Evolutionary conservation across 2,797 vertebrate species (phyloP), one percentile per base, ranked within the genome.

Genomic region (Brachyrhaphis roseni): DNA sequence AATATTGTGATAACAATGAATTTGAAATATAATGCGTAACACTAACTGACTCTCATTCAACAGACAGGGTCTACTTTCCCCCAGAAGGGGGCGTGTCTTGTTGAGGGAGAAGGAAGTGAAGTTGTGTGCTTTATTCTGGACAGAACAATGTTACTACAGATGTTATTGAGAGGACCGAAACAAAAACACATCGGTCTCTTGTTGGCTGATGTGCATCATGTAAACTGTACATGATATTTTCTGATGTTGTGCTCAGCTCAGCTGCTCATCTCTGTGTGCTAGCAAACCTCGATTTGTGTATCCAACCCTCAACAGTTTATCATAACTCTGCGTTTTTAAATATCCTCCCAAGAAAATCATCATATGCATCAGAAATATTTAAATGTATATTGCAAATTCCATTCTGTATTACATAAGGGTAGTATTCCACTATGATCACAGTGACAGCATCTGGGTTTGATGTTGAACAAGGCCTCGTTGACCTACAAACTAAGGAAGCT

Each of bases 381-480:
- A n/a, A 53, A 53, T 53, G 5, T 7, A 53, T 53, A 53, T 53
- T 28, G 13, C n/a, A 57, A 12, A n/a, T 57, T 57, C 3, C 11
- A 1, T 26, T 8, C 26, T 31, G 45, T 46, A 10, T 8, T 2
- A 72, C 0, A 45, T 28, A 3, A 72, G 8, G 3, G 23, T 41
- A 8, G 31, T 46, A 36, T 78, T 84, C 79, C 46, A 4, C 72
- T 59, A 74, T 12, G 16, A 23, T 16, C 34, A 20, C 26, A 5
- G 1, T 28, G 39, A 55, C 23, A 55, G 13, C 78, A 76, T 68
- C 74, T 83, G 68, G 49, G 45, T 85, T 74, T 62, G 0, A 75
- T 86, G 83, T 68, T 36, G 23, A 51, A 78, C 39, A 68, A 84
- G 73, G 51, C 62, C 77, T 78, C 31, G 62, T 86, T 75, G 82